phyloP scores from a whole-genome alignment of 2,888 invertebrate genomes.

The Dione vanillae region DNA sequence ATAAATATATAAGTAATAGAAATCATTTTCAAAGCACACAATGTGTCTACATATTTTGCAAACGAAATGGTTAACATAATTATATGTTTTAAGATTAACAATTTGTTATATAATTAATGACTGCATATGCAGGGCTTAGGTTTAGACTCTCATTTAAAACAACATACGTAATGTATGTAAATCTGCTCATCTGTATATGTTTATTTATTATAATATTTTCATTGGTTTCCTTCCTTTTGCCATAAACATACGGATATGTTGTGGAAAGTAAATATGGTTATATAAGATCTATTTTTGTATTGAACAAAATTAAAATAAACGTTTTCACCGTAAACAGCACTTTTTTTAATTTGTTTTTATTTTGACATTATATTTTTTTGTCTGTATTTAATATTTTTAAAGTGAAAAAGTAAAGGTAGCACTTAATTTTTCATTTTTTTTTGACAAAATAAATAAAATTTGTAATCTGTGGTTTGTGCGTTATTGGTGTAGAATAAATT shows the following conservation, averaged over 20 bases:
- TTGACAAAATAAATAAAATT: neutral
- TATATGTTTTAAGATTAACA: constrained; percentile 19
- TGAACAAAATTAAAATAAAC: neutral
- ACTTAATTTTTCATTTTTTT: neutral
- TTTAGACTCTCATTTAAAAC: constrained; percentile 2
- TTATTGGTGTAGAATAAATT: constrained; percentile 2
- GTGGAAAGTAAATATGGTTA: neutral
- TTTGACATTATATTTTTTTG: neutral
- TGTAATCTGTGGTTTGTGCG: constrained; percentile 1
- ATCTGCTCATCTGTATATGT: constrained; percentile 9
- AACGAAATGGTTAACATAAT: neutral
- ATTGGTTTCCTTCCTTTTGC: neutral
- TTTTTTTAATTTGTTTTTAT: neutral
- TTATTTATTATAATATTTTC: neutral
- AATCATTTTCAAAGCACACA: too few species aligned
- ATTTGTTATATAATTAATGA: constrained; percentile 22
- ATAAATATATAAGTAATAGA: too few species aligned
- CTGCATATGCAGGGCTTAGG: constrained; percentile 14
- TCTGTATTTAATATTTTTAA: neutral
- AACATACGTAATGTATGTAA: constrained; percentile 1
- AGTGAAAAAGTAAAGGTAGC: neutral
- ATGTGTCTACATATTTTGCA: constrained; percentile 18
- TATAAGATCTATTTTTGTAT: constrained; percentile 13
- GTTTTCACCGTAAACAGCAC: neutral
- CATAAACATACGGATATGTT: constrained; percentile 10